Base-by-base conservation (phyloP, 2,888 invertebrate species). In the Cynaeus angustus region DNA sequence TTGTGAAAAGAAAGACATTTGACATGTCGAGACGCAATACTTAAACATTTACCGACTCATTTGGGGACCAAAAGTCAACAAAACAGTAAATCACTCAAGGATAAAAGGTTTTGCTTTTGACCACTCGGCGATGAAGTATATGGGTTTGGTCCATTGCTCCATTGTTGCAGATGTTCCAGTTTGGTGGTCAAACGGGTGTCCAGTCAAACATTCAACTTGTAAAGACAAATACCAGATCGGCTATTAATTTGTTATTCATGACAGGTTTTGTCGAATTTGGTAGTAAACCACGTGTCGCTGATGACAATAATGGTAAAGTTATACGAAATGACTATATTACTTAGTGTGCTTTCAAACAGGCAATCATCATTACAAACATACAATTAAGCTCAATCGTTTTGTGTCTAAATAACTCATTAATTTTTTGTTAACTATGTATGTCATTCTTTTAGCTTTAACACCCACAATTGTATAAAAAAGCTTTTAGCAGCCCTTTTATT, bases 401-500 rank as follows among this genome's bases (percentile, higher is more conserved):
- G 62, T 68, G 46, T 41, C 53, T 68, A 62, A 64, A 56, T 68
- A 64, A 68, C 61, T 62, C 61, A 58, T 69, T 70, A 56, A 58
- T 50, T 46, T 64, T 66, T 66, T 66, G 62, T 50, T 45, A 65
- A 46, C 50, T 55, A 68, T 52, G 59, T 56, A 41, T 59, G 74
- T 71, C 77, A 75, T 78, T 77, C 76, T 79, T n/a, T 77, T 74
- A 74, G 59, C 73, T 74, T 59, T 76, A 75, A 78, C 76, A 77
- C 77, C 77, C 77, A 72, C 77, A 77, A 78, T 78, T 77, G 77
- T 78, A 75, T 75, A 79, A 70, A 70, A 79, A 79, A 75, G 73
- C 78, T 79, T 78, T 79, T 79, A 79, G 78, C 78, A 77, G 75
- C 75, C 72, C 77, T 74, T 78, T 78, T 78, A 78, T 68, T 73